These are phyloP conservation scores for Mesoclemmys tuberculata DNA, from an alignment of 2,113 vertebrate species.

Conservation along the genomic window DNA sequence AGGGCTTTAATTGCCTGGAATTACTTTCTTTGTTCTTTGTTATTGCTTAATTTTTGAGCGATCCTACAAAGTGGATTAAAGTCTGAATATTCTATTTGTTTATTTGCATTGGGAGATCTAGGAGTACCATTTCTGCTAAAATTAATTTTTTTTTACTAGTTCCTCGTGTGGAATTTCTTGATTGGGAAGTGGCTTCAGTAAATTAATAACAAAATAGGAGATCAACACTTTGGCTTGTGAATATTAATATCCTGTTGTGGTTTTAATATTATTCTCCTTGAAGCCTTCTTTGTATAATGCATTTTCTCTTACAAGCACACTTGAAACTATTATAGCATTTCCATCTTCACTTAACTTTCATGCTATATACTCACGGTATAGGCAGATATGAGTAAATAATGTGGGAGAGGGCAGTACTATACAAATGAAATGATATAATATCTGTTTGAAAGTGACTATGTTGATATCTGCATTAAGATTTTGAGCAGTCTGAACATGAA, in stretches of 20 bases:
- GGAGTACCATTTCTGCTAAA: not conserved
- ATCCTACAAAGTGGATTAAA: not conserved
- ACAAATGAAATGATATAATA: not conserved
- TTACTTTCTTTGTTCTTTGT: not conserved
- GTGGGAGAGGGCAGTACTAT: fast-evolving
- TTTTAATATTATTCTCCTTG: fast-evolving
- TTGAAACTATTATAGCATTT: not conserved
- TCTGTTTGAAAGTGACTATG: not conserved
- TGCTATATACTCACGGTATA: not conserved
- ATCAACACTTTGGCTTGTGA: not conserved
- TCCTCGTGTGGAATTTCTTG: not conserved
- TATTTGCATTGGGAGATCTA: not conserved
- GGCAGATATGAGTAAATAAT: not conserved
- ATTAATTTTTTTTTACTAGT: not conserved
- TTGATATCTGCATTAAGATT: not conserved
- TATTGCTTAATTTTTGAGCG: not conserved
- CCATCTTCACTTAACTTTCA: not conserved
- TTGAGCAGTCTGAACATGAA: not conserved
- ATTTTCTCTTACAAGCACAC: not conserved
- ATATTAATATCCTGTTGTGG: not conserved
- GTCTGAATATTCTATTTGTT: not conserved
- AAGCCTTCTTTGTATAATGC: not conserved
- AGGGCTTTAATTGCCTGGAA: not conserved
- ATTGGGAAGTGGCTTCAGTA: not conserved
- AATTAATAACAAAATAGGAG: not conserved